These are phyloP conservation scores for Mormyrus hasselquistii DNA, from an alignment of 2,797 vertebrate genomes.

Conservation along the genomic window DNA sequence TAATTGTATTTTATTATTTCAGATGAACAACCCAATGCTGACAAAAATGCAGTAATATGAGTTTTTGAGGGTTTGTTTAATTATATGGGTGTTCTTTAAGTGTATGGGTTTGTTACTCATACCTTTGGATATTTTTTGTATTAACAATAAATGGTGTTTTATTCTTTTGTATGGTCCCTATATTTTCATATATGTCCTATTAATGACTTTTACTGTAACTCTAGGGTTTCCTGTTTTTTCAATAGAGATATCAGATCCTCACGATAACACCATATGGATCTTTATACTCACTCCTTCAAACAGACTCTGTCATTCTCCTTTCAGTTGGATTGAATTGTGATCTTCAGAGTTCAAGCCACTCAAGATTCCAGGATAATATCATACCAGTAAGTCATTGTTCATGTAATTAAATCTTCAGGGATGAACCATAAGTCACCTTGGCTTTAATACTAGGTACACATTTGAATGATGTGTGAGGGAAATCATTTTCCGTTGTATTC, in stretches of 20 bases:
- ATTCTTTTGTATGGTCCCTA: background rate
- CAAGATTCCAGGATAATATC: background rate
- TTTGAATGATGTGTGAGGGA: background rate
- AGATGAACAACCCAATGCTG: background rate
- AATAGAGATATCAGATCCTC: background rate
- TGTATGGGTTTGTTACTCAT: background rate
- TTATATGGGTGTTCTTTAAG: background rate
- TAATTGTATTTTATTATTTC: background rate
- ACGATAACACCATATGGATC: background rate
- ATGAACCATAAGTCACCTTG: background rate
- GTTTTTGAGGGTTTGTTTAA: background rate
- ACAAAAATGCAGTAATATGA: background rate
- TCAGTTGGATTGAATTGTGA: background rate
- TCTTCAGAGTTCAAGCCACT: background rate
- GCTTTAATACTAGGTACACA: background rate
- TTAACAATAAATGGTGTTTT: background rate
- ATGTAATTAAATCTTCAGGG: background rate
- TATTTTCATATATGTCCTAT: background rate
- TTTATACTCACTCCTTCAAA: background rate
- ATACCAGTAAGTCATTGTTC: background rate
- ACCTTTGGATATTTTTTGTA: background rate
- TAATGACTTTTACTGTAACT: conserved; percentile 2
- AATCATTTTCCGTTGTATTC: background rate
- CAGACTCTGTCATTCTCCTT: background rate
- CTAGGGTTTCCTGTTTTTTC: background rate